These are phyloP conservation scores for Agelas oroides DNA, from an alignment of 37 sponge, comb jelly and placozoan species.

Conservation along the genomic window DNA sequence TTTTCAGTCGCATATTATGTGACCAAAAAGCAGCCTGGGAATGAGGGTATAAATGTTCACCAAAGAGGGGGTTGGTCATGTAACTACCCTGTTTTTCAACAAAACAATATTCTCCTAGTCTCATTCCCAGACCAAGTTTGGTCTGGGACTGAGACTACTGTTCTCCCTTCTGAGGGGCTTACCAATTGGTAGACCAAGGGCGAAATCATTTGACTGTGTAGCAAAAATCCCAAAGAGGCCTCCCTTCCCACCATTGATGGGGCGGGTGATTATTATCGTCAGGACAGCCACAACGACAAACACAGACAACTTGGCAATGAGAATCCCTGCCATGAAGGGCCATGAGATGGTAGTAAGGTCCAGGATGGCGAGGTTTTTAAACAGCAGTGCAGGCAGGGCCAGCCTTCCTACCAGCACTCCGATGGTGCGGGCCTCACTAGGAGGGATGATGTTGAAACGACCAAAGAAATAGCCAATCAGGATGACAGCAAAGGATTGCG, in stretches of 20 bases:
- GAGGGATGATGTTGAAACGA: conserved; percentile 58
- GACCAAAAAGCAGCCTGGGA: too few relatives aligned
- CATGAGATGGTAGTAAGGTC: conserved; percentile 60
- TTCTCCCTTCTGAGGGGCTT: background rate
- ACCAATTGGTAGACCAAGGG: conserved; percentile 80
- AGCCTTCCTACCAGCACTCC: conserved; percentile 59
- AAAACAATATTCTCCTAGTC: too few relatives aligned
- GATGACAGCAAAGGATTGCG: conserved; percentile 70
- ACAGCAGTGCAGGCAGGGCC: conserved; percentile 70
- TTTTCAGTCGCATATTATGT: too few relatives aligned
- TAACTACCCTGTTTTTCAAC: too few relatives aligned
- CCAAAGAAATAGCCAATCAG: conserved; percentile 73
- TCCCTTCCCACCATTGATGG: conserved; percentile 48
- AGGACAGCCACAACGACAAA: conserved; percentile 52
- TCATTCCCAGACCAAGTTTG: too few relatives aligned
- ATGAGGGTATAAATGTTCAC: too few relatives aligned
- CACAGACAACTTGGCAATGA: conserved; percentile 61
- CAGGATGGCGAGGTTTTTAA: conserved; percentile 65
- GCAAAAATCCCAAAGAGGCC: conserved; percentile 75
- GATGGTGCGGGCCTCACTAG: conserved; percentile 54
- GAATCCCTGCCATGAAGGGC: conserved; percentile 63
- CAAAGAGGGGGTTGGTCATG: too few relatives aligned
- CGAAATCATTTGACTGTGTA: conserved; percentile 81
- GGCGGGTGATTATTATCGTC: conserved; percentile 41
- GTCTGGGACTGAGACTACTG: too few relatives aligned